Conservation (phyloP, 2,888 invertebrate species). For the Xestia xanthographa region DNA sequence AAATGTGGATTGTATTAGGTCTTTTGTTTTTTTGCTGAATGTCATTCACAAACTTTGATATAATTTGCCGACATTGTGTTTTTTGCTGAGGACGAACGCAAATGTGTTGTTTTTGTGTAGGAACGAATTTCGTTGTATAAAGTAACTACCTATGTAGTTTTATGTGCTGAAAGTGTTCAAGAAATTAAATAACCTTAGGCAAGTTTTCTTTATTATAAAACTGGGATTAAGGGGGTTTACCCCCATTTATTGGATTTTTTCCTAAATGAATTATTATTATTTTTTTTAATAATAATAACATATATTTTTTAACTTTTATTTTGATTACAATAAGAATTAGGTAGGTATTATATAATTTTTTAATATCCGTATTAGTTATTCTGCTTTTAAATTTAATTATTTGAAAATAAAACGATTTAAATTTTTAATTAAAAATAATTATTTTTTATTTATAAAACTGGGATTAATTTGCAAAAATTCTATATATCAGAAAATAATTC, state of each 20-base stretch:
- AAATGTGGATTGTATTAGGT: not conserved
- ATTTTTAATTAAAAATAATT: too few relatives aligned
- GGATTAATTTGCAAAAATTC: not conserved
- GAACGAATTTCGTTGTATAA: not conserved
- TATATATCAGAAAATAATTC: not conserved
- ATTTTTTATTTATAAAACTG: too few relatives aligned
- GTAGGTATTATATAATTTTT: too few relatives aligned
- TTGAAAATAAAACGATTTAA: too few relatives aligned
- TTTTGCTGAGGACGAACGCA: slow-evolving; percentile 1
- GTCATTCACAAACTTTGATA: slow-evolving; percentile 16
- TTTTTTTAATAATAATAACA: too few relatives aligned
- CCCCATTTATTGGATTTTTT: too few relatives aligned
- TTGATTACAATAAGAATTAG: too few relatives aligned
- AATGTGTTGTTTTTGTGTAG: not conserved
- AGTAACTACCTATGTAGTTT: not conserved
- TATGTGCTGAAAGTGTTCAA: not conserved
- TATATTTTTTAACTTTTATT: too few relatives aligned
- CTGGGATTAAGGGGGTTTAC: too few relatives aligned
- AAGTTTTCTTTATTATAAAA: not conserved
- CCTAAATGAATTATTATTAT: too few relatives aligned
- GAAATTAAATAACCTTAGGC: not conserved
- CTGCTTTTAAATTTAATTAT: too few relatives aligned
- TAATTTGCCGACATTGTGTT: slow-evolving; percentile 14
- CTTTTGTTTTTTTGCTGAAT: slow-evolving; percentile 33
- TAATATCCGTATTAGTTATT: too few relatives aligned